Base-by-base conservation (phyloP, 2,113 vertebrate species). In the Dicaeum eximium region DNA sequence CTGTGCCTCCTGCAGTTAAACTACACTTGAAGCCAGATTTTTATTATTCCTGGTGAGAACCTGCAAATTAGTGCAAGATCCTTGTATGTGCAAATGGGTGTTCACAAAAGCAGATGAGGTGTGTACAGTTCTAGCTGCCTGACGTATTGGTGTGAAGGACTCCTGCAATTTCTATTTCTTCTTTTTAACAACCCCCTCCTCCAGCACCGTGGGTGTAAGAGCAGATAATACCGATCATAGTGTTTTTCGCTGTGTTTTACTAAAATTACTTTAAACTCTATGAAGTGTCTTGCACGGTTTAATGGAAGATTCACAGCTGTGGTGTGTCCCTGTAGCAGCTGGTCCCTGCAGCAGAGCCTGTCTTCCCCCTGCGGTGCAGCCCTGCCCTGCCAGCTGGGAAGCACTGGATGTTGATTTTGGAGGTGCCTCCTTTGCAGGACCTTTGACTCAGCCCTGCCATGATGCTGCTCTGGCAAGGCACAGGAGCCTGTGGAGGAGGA, bases 331-430 rank as follows among this genome's bases (percentile, higher is more conserved):
- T 17, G n/a, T 53, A 62, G 73, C 73, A 88, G 56, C 82, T 82
- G 74, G 31, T 71, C 33, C 65, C 74, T 89, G 72, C 50, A 40
- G 80, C 79, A 45, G 37, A 35, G 67, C 50, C 60, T 8, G 5
- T 44, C 38, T 48, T 61, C 17, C 37, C 45, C 27, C 45, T 51
- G 38, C 0, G 0, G 23, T 4, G 0, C 69, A 91, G 95, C 85
- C 69, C 56, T 73, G 88, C 73, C 51, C 35, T 72, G 71, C 58
- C 31, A 57, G 57, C 71, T 92, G 25, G 21, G 54, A 38, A 95
- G 93, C 83, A 5, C 64, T 84, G 60, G 72, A 13, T 91, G 96
- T 84, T 96, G 95, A 82, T 90, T 91, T 91, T 89, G 92, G 92
- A 95, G 65, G 70, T 60, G 61, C 71, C 51, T 64, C 81, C 81